Conservation (phyloP, 2,888 invertebrate species). For the Ptychoptera contaminata region DNA sequence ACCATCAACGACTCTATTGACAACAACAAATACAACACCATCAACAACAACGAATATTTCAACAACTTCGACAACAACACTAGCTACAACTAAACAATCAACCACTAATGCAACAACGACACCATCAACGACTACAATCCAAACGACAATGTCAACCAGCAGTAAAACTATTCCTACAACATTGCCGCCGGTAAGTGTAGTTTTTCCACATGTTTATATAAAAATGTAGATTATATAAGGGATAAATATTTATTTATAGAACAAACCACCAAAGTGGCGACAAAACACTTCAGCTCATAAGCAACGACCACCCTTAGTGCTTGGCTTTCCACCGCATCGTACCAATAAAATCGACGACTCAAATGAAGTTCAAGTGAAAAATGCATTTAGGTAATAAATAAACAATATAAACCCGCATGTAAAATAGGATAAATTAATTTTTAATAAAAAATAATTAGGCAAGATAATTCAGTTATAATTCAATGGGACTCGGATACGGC, state of each 20-base stretch:
- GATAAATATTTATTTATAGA: too few species aligned
- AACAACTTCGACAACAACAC: constrained; percentile 19
- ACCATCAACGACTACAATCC: constrained; percentile 6
- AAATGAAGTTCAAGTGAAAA: constrained; percentile 70
- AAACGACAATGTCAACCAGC: constrained; percentile 10
- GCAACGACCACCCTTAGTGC: constrained; percentile 50
- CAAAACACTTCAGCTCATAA: constrained; percentile 18
- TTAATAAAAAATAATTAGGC: constrained; percentile 20
- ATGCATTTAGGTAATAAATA: constrained; percentile 40
- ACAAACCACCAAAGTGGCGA: constrained; percentile 31
- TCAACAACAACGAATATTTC: constrained; percentile 19
- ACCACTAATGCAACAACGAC: constrained; percentile 10
- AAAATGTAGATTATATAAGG: too few species aligned
- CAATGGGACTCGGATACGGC: constrained; percentile 83
- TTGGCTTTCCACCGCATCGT: constrained; percentile 51
- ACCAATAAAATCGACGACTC: constrained; percentile 46
- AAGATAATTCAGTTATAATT: constrained; percentile 75
- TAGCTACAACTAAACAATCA: constrained; percentile 24
- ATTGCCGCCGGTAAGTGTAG: neutral
- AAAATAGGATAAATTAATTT: neutral
- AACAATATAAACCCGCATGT: neutral
- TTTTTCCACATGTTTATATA: too few species aligned
- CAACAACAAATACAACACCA: constrained; percentile 19
- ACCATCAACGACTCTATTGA: constrained; percentile 18
- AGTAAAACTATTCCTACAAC: constrained; percentile 9